Conservation (phyloP, 2,797 vertebrate species). For the Phaenicophaeus curvirostris region DNA sequence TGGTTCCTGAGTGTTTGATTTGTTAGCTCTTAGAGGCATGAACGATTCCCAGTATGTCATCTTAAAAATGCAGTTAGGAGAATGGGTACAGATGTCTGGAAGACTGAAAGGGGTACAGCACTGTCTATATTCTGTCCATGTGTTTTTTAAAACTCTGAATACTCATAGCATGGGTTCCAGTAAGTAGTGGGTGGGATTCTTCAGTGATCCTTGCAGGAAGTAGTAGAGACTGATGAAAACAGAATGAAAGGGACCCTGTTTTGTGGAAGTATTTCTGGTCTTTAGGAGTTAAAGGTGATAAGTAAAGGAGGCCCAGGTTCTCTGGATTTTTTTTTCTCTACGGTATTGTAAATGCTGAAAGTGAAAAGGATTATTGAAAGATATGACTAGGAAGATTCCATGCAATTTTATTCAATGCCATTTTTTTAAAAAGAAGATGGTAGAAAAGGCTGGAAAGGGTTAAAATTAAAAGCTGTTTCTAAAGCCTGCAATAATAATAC, state of each 20-base stretch:
- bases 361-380: neutral
- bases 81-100: neutral
- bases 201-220: neutral
- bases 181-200: neutral
- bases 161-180: neutral
- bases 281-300: neutral
- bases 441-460: conserved; percentile 6
- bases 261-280: neutral
- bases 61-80: neutral
- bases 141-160: neutral
- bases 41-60: neutral
- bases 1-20: neutral
- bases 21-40: neutral
- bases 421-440: conserved; percentile 1
- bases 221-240: neutral
- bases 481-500: conserved; percentile 66
- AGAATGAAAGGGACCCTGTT: neutral
- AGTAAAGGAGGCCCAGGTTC: neutral
- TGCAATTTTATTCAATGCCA: neutral
- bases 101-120: neutral
- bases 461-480: conserved; percentile 71
- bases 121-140: neutral
- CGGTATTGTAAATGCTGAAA: neutral
- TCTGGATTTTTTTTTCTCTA: neutral
- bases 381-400: neutral